phyloP scores from a whole-genome alignment of 2,797 vertebrate species.

The Cyprinella venusta region DNA sequence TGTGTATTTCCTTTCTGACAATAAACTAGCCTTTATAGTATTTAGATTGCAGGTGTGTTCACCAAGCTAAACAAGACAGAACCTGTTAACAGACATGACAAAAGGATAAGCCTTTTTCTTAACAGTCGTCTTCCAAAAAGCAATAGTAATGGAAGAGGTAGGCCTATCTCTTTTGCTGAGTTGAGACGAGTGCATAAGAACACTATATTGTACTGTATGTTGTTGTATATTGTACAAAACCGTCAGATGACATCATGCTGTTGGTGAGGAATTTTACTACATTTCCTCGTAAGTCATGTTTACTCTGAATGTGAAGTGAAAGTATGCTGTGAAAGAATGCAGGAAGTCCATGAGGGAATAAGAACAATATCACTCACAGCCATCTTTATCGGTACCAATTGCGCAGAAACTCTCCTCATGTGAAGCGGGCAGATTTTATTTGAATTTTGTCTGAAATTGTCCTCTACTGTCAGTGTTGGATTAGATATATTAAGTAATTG shows the following conservation, averaged over 20 bases:
- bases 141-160: neutral
- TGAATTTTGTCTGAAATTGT: neutral
- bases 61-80: neutral
- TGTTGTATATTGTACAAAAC: neutral
- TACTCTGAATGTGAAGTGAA: neutral
- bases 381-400: neutral
- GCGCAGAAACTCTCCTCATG: neutral
- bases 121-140: neutral
- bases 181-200: neutral
- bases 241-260: neutral
- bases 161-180: neutral
- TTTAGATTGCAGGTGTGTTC: neutral
- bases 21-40: neutral
- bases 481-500: neutral
- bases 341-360: neutral
- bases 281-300: slow-evolving; percentile 9
- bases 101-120: slow-evolving; percentile 8
- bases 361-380: neutral
- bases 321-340: neutral
- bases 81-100: slow-evolving; percentile 9
- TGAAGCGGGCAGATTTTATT: too few species aligned
- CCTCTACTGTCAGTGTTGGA: neutral
- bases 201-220: neutral
- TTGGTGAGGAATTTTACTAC: neutral
- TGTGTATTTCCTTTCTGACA: slow-evolving; percentile 24